phyloP scores from a whole-genome alignment of 1,140 invertebrate species.

The Drosophila elegans region DNA sequence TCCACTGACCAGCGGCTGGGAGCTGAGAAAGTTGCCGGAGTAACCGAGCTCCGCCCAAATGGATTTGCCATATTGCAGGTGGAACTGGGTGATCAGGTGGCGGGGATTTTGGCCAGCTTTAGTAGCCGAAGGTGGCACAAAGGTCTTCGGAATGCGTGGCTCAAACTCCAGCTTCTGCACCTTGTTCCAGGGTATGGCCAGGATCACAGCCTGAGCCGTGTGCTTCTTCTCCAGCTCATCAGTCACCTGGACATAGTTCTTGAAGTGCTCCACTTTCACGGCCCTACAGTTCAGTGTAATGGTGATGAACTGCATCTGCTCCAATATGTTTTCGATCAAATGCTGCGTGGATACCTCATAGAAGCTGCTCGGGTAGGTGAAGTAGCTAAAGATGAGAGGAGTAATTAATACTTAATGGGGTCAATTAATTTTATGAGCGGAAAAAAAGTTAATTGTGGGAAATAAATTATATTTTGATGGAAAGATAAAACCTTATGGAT shows the following conservation, averaged over 20 bases:
- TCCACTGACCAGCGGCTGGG: slow-evolving; percentile 58
- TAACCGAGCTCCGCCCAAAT: slow-evolving; percentile 59
- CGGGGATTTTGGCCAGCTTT: background rate
- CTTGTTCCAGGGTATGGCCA: slow-evolving; percentile 75
- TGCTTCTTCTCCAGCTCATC: slow-evolving; percentile 34
- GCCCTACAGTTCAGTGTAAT: slow-evolving; percentile 42
- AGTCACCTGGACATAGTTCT: slow-evolving; percentile 65
- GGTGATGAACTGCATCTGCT: slow-evolving; percentile 27
- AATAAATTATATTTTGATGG: background rate
- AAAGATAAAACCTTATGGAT: background rate
- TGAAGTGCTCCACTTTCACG: slow-evolving; percentile 52
- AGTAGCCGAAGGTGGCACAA: background rate
- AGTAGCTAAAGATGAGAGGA: slow-evolving; percentile 42
- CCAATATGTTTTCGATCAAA: slow-evolving; percentile 45
- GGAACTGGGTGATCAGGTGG: slow-evolving; percentile 56
- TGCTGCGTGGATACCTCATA: slow-evolving; percentile 48
- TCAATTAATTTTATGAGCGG: background rate
- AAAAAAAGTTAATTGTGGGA: background rate
- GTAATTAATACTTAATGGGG: background rate
- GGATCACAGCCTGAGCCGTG: slow-evolving; percentile 58
- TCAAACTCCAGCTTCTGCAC: slow-evolving; percentile 50
- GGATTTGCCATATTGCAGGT: slow-evolving; percentile 52
- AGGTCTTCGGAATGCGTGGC: slow-evolving; percentile 54
- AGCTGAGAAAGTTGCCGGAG: slow-evolving; percentile 63
- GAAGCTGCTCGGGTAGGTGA: slow-evolving; percentile 42